Percentiles rank a stretch among this genome's conserved stretches.
phyloP scores from a whole-genome alignment of 2,888 invertebrate genomes.

The Azorinus chamasolen region DNA sequence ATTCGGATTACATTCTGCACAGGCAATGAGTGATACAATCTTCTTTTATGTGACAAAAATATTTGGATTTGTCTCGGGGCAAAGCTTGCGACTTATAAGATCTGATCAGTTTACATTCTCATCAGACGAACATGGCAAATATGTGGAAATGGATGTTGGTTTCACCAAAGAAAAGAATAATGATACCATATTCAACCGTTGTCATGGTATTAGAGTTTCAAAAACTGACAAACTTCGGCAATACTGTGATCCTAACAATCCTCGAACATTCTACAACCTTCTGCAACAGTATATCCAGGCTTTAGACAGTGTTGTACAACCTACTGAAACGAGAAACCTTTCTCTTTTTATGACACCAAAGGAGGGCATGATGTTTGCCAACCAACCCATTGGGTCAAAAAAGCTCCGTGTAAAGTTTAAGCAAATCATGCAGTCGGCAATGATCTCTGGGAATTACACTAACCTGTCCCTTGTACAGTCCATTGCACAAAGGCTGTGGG shows the following conservation, averaged over 20 bases:
- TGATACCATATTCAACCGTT: neutral
- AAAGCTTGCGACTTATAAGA: slow-evolving; percentile 17
- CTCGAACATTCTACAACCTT: slow-evolving; percentile 38
- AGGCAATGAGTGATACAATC: slow-evolving; percentile 30
- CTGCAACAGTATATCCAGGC: too few species aligned
- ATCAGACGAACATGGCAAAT: slow-evolving; percentile 32
- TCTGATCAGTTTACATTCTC: slow-evolving; percentile 30
- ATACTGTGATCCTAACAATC: slow-evolving; percentile 29
- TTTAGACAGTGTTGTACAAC: too few species aligned
- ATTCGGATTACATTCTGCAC: slow-evolving; percentile 22
- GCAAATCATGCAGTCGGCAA: too few species aligned
- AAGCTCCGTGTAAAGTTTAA: too few species aligned
- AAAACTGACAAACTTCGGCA: slow-evolving; percentile 15
- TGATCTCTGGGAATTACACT: too few species aligned
- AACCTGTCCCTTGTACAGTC: too few species aligned
- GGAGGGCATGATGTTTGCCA: too few species aligned
- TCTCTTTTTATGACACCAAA: too few species aligned
- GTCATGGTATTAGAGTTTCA: slow-evolving; percentile 2
- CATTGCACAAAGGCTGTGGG: too few species aligned
- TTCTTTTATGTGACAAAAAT: slow-evolving; percentile 40
- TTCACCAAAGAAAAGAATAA: neutral
- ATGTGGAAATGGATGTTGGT: slow-evolving; percentile 29
- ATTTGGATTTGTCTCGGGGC: slow-evolving; percentile 28
- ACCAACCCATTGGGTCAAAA: too few species aligned
- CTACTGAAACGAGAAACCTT: too few species aligned